Base-by-base conservation (phyloP, 2,888 invertebrate genomes). In the Eurois occulta region DNA sequence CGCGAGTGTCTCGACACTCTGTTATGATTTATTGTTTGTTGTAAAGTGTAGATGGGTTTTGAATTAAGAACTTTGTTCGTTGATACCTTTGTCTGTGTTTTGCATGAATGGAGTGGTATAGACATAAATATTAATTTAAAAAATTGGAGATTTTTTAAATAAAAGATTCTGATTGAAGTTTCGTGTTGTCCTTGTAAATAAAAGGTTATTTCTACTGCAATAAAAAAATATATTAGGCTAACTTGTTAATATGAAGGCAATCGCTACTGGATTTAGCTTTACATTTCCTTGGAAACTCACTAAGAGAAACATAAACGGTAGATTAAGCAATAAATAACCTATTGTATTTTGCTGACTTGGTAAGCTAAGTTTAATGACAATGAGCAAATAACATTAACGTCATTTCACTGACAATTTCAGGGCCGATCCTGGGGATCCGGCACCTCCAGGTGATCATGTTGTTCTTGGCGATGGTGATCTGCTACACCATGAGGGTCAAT, bases 401-500 rank as follows among this genome's bases (percentile, higher is more conserved):
- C 0, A 43, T 28, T 4, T 43, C 1, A 24, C 16, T 1, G 43
- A 7, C 16, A 35, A 32, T 86, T 78, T 11, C 81, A 88, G 88
- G 83, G 55, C 72, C 77, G 11, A 35, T 58, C 21, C 67, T 83
- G 21, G 88, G 88, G 0, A 75, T 97, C 69, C 95, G 98, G 8
- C 98, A 98, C 89, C 85, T 97, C 1, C 98, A 98, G 88, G 94
- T 95, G 0, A 77, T 97, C 0, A 89, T 98, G 86, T 93, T 98
- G 77, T 97, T 97, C 83, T 86, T 97, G 0, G 96, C 97, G 0
- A 95, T 97, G 80, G 92, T 97, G 1, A 95, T 97, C 6, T 97
- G 97, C 70, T 98, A 97, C 88, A 96, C 97, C n/a, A 97, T 97
- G 89, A 95, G 98, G 82, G 97, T 97, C 24, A 97, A 97, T 90